phyloP scores from a whole-genome alignment of 2,797 vertebrate genomes.

The Fundulus diaphanus region DNA sequence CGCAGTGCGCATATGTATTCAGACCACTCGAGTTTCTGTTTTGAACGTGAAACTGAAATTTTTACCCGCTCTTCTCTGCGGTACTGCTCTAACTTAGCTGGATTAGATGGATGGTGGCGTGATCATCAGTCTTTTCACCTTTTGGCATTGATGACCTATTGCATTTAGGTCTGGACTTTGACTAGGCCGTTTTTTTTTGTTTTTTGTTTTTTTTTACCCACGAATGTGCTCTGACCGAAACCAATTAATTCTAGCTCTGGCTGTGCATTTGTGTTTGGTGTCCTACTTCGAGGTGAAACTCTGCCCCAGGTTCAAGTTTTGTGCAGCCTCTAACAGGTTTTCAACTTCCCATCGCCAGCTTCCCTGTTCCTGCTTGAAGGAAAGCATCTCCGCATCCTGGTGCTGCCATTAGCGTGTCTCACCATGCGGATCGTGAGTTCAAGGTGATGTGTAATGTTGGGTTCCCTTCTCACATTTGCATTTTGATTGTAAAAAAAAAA shows the following conservation, averaged over 20 bases:
- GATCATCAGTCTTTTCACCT: not conserved
- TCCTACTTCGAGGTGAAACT: not conserved
- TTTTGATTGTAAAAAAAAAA: not conserved
- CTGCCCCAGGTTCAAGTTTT: not conserved
- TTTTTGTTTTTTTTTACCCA: not conserved
- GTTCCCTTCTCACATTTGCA: not conserved
- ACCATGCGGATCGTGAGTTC: not conserved
- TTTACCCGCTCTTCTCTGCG: not conserved
- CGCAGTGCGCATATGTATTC: not conserved
- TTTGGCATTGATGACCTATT: not conserved
- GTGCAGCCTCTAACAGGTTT: not conserved
- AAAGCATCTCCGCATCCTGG: not conserved
- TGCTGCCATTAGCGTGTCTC: not conserved
- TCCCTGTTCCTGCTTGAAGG: not conserved
- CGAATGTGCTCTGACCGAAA: too few relatives aligned
- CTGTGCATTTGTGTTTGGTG: not conserved
- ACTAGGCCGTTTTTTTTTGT: not conserved
- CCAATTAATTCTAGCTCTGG: not conserved
- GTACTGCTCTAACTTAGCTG: not conserved
- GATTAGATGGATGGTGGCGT: not conserved
- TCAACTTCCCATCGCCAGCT: not conserved
- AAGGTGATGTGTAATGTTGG: not conserved
- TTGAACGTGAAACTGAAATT: not conserved
- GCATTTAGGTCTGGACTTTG: not conserved
- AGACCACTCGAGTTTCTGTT: not conserved